Conservation (phyloP, 2,888 invertebrate species). For the Chymomyza amoena region DNA sequence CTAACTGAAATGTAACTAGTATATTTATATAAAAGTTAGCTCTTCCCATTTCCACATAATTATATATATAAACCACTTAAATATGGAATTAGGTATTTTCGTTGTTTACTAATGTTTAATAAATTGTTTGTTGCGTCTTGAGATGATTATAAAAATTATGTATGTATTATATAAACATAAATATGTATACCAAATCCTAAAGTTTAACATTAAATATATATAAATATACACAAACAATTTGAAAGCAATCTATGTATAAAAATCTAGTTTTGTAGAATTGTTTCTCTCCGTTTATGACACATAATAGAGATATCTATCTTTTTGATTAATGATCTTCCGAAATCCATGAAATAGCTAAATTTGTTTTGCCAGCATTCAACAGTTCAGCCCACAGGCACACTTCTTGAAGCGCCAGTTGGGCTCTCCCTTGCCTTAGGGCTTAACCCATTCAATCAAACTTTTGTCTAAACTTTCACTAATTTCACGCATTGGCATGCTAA, state of each 20-base stretch:
- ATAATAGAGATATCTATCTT: no score
- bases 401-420: no score
- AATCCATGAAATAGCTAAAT: no score
- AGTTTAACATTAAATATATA: conserved; percentile 30
- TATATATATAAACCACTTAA: background rate
- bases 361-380: no score
- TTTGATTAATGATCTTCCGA: no score
- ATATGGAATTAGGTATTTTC: conserved; percentile 26
- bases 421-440: background rate
- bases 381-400: no score
- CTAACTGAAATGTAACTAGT: background rate
- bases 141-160: conserved; percentile 16
- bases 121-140: conserved; percentile 38
- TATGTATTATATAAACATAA: conserved; percentile 22
- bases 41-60: background rate
- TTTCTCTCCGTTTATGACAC: no score
- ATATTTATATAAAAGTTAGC: background rate
- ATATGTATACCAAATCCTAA: conserved; percentile 40
- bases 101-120: conserved; percentile 24
- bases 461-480: background rate
- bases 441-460: background rate
- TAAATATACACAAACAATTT: background rate
- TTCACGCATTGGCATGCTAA: conserved; percentile 23
- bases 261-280: no score
- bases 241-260: no score